Base-by-base conservation (phyloP, 2,888 invertebrate species). In the Cosmia pyralina region DNA sequence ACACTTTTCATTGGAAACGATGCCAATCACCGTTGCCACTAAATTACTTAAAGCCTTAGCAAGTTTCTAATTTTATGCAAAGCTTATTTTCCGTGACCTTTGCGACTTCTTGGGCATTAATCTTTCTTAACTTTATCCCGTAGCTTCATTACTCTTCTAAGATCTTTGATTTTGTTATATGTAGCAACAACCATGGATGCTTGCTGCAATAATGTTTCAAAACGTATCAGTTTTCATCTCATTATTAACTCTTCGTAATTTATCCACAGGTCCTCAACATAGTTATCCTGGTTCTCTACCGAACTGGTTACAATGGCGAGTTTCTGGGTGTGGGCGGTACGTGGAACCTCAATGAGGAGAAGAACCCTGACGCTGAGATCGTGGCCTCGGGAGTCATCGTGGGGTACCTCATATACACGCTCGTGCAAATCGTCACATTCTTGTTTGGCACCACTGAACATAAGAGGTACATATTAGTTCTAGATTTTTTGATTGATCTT, bases 341-440 rank as follows among this genome's bases (percentile, higher is more conserved):
- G 28, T 98, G 98, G 98, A 98, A 98, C 94, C 96, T 98, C 67
- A 98, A 98, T 88, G 98, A 98, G 92, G 98, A 98, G 91, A 98
- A 98, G 95, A 98, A 97, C 91, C 97, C 98, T 0, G 98, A 98
- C 88, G 98, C 98, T 28, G 98, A 98, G 96, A 98, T 98, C 81
- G 97, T 98, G 1, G 98, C 98, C 0, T 98, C 98, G 0, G 98
- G 98, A 13, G 98, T 98, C 5, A 97, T 98, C 85, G 98, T 98
- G 10, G 98, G 98, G 22, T 98, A 97, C 93, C 97, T 98, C 87
- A 98, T 98, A 73, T 98, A 98, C 94, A 98, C 98, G 0, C 95
- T 97, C 4, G 98, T 98, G 1, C 97, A 98, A 65, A 93, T 98
- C 55, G 96, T 98, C 86, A 97, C 98, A 0, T 97, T 96, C 90